Conservation (phyloP, 2,888 invertebrate species). For the Phytoseiulus persimilis region DNA sequence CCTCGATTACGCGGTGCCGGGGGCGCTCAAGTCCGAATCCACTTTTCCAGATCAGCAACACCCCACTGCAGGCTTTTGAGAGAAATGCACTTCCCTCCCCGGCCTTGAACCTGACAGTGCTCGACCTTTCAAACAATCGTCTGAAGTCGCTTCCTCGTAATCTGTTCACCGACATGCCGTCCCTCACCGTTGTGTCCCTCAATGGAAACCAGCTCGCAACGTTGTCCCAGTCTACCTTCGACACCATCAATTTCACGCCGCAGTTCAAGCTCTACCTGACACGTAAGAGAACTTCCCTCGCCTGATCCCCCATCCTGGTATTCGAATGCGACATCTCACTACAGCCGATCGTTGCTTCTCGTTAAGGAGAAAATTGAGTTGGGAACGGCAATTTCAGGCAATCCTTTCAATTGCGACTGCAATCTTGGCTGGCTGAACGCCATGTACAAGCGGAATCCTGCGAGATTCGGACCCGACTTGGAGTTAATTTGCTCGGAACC, state of each 20-base stretch:
- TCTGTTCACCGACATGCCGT: not conserved
- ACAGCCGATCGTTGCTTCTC: not conserved
- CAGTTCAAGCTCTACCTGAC: not conserved
- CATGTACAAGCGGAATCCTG: not conserved
- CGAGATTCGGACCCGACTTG: not conserved
- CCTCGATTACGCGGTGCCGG: too few species aligned
- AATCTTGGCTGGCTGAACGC: not conserved
- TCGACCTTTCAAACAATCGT: not conserved
- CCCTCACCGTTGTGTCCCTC: not conserved
- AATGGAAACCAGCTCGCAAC: not conserved
- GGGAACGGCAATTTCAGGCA: not conserved
- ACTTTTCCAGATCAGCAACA: not conserved
- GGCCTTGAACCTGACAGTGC: not conserved
- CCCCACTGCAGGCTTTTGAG: not conserved
- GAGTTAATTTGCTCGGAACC: not conserved
- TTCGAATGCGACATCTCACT: too few species aligned
- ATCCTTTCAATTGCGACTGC: constrained; percentile 18
- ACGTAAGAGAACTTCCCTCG: not conserved
- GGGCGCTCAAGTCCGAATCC: not conserved
- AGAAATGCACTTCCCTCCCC: not conserved
- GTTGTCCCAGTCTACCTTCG: not conserved
- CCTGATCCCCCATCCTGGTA: too few species aligned
- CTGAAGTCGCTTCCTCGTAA: not conserved
- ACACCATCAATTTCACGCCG: not conserved
- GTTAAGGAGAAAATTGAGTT: not conserved